A percentile compares a stretch with the other conserved stretches of the same genome.
These are phyloP conservation scores for Chloromyia formosa DNA, from an alignment of 2,888 invertebrate genomes.

Conservation along the genomic window DNA sequence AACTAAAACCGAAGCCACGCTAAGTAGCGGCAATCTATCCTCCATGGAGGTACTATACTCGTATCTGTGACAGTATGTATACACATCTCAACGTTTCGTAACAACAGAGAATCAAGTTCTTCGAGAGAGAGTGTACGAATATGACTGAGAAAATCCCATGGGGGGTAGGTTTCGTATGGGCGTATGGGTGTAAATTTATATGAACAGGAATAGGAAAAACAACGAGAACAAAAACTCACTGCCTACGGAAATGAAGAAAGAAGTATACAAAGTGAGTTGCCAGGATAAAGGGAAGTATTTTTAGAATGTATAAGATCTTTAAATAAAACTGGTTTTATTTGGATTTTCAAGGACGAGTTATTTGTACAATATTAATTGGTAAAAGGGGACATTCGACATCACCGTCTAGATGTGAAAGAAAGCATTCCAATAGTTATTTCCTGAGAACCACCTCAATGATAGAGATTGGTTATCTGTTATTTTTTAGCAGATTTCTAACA, in stretches of 20 bases:
- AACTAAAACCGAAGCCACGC: slow-evolving; percentile 25
- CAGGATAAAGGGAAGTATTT: not conserved
- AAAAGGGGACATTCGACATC: too few species aligned
- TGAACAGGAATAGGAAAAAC: not conserved
- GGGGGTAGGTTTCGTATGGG: not conserved
- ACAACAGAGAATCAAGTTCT: not conserved
- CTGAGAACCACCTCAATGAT: too few species aligned
- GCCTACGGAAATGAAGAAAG: not conserved
- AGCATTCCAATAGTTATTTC: too few species aligned
- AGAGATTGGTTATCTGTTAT: too few species aligned
- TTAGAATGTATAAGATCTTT: not conserved
- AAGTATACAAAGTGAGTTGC: not conserved
- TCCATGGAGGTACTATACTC: not conserved
- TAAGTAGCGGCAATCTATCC: not conserved
- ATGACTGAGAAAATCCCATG: not conserved
- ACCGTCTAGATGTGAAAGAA: too few species aligned
- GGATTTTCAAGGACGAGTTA: too few species aligned
- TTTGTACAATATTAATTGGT: too few species aligned
- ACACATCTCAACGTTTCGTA: too few species aligned
- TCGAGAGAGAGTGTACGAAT: not conserved
- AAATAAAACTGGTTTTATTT: too few species aligned
- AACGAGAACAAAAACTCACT: not conserved
- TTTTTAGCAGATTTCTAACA: too few species aligned
- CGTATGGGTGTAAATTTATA: not conserved
- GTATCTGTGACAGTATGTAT: too few species aligned